Base-by-base conservation (phyloP, 2,797 vertebrate species). In the Gymnopithys bicolor region DNA sequence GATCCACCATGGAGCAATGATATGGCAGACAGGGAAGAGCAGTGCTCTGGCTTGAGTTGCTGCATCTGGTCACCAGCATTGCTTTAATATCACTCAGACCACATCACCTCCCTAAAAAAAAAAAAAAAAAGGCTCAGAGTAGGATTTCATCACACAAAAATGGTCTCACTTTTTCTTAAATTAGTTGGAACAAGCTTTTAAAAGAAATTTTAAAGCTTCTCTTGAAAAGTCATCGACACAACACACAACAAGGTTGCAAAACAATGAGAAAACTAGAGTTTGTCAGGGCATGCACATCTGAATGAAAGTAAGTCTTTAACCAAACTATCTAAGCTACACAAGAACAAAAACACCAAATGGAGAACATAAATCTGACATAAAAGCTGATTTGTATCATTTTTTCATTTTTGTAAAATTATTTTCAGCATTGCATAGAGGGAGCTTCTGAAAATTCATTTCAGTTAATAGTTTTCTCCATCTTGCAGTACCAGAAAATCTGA, bases 1-100 rank as follows among this genome's bases (percentile, higher is more conserved):
- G 19, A 48, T 33, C 73, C 56, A 33, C 28, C 9, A 1, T 2
- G 27, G 5, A 15, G 53, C 76, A 48, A 35, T 30, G 33, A 49
- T 10, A 55, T 0, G 0, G 22, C 27, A 19, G 2, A 51, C 9
- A 4, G 2, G 21, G 63, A 53, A 48, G 22, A 25, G 13, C 0
- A 0, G 17, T 5, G 9, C 24, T 62, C 78, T 53, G 45, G 11
- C 27, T 55, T 25, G 9, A 69, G 13, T 25, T 35, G 13, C 22
- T 73, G 24, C 81, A 46, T 32, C 45, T 68, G n/a, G 28, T 66
- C 62, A 68, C 66, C 27, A 56, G 46, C 37, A 49, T 39, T 76
- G 59, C 78, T 87, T 53, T 76, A 64, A 43, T 64, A 45, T 23
- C 22, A 33, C 64, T 59, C 33, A 45, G 52, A 63, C 37, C 25